Conservation (phyloP, 2,888 invertebrate species). For the Frankliniella intonsa region DNA sequence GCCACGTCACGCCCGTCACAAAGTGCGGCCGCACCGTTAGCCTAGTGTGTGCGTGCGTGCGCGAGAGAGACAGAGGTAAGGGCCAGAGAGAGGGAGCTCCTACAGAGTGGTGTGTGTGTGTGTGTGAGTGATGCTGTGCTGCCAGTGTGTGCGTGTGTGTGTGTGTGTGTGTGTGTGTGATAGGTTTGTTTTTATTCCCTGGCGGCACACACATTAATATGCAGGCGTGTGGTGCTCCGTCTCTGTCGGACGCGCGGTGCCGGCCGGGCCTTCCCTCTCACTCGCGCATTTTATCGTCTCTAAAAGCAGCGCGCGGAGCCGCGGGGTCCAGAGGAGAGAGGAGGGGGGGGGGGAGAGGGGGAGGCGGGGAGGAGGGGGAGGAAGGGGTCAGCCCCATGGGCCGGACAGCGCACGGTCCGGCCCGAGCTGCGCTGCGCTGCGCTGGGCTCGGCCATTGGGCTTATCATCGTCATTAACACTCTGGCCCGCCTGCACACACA, state of each 20-base stretch:
- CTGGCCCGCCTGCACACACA: background rate
- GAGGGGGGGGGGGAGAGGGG: too few relatives aligned
- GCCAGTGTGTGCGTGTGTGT: background rate
- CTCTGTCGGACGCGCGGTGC: constrained; percentile 4
- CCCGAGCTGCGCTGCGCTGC: background rate
- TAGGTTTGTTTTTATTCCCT: constrained; percentile 27
- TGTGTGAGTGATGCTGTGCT: background rate
- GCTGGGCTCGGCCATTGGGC: background rate
- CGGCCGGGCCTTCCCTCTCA: background rate
- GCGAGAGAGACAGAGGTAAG: background rate
- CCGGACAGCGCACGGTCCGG: background rate
- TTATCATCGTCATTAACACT: constrained; percentile 23
- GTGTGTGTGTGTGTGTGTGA: constrained; percentile 18
- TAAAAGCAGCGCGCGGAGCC: constrained; percentile 11
- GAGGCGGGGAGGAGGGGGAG: too few relatives aligned
- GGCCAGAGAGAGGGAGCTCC: background rate
- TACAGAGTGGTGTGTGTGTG: background rate
- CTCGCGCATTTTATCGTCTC: constrained; percentile 26
- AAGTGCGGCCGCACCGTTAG: constrained; percentile 11
- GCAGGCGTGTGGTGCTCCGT: constrained; percentile 12
- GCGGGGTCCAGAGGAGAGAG: background rate
- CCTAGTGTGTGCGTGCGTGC: background rate
- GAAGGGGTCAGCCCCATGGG: too few relatives aligned
- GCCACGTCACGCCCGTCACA: constrained; percentile 14
- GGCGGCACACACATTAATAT: constrained; percentile 26